These are phyloP conservation scores for Sinohyriopsis cumingii DNA, from an alignment of 2,888 invertebrate genomes.

Conservation along the genomic window DNA sequence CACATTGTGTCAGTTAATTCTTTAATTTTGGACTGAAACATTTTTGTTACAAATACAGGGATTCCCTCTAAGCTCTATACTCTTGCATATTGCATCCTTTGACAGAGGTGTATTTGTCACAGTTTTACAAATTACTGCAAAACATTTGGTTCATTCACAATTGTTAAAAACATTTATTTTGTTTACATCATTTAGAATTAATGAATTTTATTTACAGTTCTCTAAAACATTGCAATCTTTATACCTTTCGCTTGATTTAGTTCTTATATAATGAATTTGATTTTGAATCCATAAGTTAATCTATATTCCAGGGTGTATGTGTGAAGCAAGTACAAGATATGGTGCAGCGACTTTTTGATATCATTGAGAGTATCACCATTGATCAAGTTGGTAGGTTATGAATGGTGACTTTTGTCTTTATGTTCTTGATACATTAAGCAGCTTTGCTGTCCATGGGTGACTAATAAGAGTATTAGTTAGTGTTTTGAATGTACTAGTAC, in stretches of 20 bases:
- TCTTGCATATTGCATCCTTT: no score
- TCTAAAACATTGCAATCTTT: not conserved
- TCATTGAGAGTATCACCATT: conserved; percentile 88
- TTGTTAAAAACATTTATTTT: no score
- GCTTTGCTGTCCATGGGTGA: not conserved
- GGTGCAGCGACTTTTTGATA: conserved; percentile 96
- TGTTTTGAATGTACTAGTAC: no score
- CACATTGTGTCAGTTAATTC: no score
- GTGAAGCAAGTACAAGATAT: conserved; percentile 96
- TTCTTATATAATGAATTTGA: not conserved
- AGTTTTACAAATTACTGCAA: no score
- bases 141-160: no score
- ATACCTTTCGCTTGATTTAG: not conserved
- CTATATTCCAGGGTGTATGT: conserved; percentile 84
- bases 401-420: not conserved
- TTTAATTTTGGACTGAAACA: no score
- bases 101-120: no score
- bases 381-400: conserved; percentile 72
- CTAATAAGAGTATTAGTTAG: not conserved
- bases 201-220: not conserved
- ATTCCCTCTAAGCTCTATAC: no score
- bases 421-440: not conserved
- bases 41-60: no score
- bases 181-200: no score
- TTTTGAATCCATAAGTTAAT: not conserved